A percentile compares a stretch with the other conserved stretches of the same genome.
These are phyloP conservation scores for Asobara japonica DNA, from an alignment of 1,140 invertebrate genomes.

Conservation along the genomic window DNA sequence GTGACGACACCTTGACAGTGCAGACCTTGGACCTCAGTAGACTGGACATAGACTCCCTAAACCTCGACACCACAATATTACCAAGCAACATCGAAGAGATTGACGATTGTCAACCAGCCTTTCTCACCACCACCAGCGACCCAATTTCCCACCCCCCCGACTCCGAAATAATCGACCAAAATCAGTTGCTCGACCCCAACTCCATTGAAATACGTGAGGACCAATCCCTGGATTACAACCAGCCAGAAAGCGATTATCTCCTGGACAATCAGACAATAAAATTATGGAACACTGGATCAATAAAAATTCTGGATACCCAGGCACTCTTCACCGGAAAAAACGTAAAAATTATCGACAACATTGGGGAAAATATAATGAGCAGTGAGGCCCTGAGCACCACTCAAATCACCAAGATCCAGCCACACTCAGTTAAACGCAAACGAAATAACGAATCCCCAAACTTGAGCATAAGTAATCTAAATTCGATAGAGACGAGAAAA, in stretches of 20 bases:
- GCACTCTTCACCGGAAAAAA: slow-evolving; percentile 52
- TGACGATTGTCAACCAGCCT: slow-evolving; percentile 49
- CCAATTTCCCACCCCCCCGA: slow-evolving; percentile 54
- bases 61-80: slow-evolving; percentile 56
- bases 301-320: slow-evolving; percentile 54
- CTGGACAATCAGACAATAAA: slow-evolving; percentile 54
- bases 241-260: not conserved
- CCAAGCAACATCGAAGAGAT: slow-evolving; percentile 51
- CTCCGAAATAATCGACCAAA: slow-evolving; percentile 1
- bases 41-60: slow-evolving; percentile 56
- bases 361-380: slow-evolving; percentile 36
- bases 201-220: not conserved
- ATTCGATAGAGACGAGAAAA: slow-evolving; percentile 56
- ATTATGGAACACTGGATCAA: slow-evolving; percentile 47
- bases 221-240: not conserved
- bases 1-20: slow-evolving; percentile 56
- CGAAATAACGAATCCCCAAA: slow-evolving; percentile 48
- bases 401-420: slow-evolving; percentile 30
- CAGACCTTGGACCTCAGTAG: slow-evolving; percentile 52
- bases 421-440: slow-evolving; percentile 52
- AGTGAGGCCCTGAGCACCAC: slow-evolving; percentile 33
- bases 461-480: slow-evolving; percentile 52
- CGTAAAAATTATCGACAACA: slow-evolving; percentile 53
- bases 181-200: not conserved
- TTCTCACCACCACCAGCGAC: slow-evolving; percentile 49